Conservation (phyloP, 1,140 invertebrate genomes). For the Cydia strobilella region DNA sequence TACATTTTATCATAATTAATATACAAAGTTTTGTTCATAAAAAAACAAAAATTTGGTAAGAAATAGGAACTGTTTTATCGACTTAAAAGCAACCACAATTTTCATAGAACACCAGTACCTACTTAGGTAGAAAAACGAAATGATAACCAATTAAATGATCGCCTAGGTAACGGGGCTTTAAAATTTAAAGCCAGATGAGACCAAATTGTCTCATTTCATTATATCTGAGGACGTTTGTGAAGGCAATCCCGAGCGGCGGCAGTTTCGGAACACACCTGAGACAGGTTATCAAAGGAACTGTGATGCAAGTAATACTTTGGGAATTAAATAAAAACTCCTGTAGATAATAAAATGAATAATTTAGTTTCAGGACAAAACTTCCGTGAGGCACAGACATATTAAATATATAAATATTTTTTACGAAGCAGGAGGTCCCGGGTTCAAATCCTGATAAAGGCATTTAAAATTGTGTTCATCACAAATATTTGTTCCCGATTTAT, state of each 20-base stretch:
- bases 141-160: constrained; percentile 27
- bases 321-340: not conserved
- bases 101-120: not conserved
- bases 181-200: constrained; percentile 27
- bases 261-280: constrained; percentile 11
- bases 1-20: too few relatives aligned
- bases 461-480: too few relatives aligned
- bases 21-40: too few relatives aligned
- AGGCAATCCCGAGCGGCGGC: constrained; percentile 5
- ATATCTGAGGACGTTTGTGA: constrained; percentile 27
- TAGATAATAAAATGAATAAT: too few relatives aligned
- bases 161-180: constrained; percentile 18
- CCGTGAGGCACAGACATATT: too few relatives aligned
- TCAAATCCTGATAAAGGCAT: too few relatives aligned
- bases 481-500: too few relatives aligned
- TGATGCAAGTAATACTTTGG: constrained; percentile 2
- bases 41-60: not conserved
- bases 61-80: not conserved
- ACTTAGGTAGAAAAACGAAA: constrained; percentile 1
- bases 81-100: not conserved
- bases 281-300: constrained; percentile 19
- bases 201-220: constrained; percentile 33
- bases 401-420: too few relatives aligned
- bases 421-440: too few relatives aligned
- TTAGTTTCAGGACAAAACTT: too few relatives aligned